These are phyloP conservation scores for Hirundo rustica DNA, from an alignment of 2,797 vertebrate genomes.

Conservation along the genomic window DNA sequence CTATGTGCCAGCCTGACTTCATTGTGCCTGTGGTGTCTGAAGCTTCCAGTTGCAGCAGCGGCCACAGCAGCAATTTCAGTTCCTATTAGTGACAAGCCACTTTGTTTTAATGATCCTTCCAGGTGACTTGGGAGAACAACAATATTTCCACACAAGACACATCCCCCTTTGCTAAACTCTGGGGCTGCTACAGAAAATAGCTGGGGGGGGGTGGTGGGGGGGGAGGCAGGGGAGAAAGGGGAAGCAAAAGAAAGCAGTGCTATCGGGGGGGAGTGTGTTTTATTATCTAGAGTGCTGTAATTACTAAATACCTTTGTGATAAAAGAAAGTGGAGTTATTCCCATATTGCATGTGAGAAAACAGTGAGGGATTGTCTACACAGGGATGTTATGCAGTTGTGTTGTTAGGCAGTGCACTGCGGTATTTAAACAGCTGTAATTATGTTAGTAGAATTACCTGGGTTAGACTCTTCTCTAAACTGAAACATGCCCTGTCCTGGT, in stretches of 20 bases:
- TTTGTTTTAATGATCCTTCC: not conserved
- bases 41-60: not conserved
- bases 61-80: not conserved
- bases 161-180: not conserved
- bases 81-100: not conserved
- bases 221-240: not conserved
- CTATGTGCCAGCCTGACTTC: not conserved
- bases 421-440: constrained; percentile 28
- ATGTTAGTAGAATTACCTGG: not conserved
- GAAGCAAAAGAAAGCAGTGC: not conserved
- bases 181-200: not conserved
- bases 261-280: not conserved
- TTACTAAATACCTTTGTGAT: not conserved
- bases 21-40: not conserved
- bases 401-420: not conserved
- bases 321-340: not conserved
- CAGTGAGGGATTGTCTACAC: not conserved
- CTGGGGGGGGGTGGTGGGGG: too few relatives aligned
- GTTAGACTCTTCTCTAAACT: not conserved
- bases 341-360: not conserved
- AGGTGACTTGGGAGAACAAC: not conserved
- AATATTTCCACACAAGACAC: not conserved
- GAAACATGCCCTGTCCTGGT: not conserved
- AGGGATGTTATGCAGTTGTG: not conserved
- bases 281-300: not conserved